phyloP scores from a whole-genome alignment of 2,797 vertebrate genomes.

The Hydrolagus colliei region DNA sequence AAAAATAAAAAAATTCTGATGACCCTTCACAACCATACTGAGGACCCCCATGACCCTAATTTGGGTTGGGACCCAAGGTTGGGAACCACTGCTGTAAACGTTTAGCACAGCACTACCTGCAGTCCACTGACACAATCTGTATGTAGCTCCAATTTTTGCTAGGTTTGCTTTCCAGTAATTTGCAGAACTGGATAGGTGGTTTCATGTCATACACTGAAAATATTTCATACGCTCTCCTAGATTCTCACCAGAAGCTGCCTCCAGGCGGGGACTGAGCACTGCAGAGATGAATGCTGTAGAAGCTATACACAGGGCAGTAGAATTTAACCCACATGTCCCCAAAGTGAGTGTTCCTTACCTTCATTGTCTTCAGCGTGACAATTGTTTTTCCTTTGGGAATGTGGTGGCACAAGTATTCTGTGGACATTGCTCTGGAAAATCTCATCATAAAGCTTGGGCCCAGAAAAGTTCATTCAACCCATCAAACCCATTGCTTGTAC shows the following conservation, averaged over 20 bases:
- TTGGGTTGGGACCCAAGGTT: too few species aligned
- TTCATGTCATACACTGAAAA: conserved; percentile 21
- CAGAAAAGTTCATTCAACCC: too few species aligned
- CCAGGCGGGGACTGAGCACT: conserved; percentile 87
- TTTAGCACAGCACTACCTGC: too few species aligned
- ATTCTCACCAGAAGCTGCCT: conserved; percentile 94
- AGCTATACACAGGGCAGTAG: conserved; percentile 97
- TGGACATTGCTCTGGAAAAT: too few species aligned
- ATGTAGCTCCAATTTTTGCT: not conserved
- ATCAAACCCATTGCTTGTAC: too few species aligned
- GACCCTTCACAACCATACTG: too few species aligned
- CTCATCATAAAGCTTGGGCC: too few species aligned
- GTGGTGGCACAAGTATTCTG: not conserved
- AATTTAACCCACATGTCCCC: conserved; percentile 96
- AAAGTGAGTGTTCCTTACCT: conserved; percentile 69
- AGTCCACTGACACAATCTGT: too few species aligned
- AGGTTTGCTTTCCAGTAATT: not conserved
- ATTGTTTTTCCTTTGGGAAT: not conserved
- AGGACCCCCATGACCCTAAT: too few species aligned
- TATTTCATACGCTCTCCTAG: conserved; percentile 60
- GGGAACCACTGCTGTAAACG: too few species aligned
- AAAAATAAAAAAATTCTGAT: too few species aligned
- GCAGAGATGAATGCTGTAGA: conserved; percentile 98
- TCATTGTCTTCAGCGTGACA: not conserved
- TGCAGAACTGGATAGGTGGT: not conserved